Evolutionary conservation across 2,888 invertebrate species (phyloP), one percentile per base, ranked within the genome.

Genomic region (Nomada ruficornis): DNA sequence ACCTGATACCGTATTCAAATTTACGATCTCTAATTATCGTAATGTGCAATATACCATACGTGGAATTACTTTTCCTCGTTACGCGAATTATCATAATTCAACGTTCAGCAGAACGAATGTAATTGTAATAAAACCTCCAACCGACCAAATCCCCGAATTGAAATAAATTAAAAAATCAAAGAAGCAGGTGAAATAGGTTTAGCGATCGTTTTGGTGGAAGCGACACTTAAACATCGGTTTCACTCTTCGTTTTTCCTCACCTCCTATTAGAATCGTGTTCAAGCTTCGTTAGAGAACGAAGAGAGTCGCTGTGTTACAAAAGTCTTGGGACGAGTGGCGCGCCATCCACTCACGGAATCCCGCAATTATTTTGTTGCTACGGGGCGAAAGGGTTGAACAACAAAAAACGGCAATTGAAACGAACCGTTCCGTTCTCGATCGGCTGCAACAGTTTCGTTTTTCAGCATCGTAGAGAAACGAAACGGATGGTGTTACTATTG

Each of bases 291-390:
- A 62, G 36, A 15, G 15, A n/a, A 42, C 23, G 55, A 55, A 20
- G 26, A 26, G 26, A 26, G n/a, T 2, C 9, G 18, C 4, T 0
- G 26, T 15, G 20, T 57, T 29, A 11, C 44, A 44, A 13, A 55
- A 54, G 44, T 42, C 57, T 64, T 44, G 29, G 26, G 20, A 47
- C 20, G 29, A 73, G 44, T 29, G 47, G 29, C 10, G 26, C 62
- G 44, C 29, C 63, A 57, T 7, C 54, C 50, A 52, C 75, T 54
- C 60, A 3, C 52, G 23, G 20, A 67, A 72, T 72, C 42, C 72
- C 44, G 42, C 52, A 74, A 67, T 74, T 54, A 75, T 54, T 68
- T 50, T 68, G 50, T 68, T 54, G 23, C 26, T 60, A 57, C 20
- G 2, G 9, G 36, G 68, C 36, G 54, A 3, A 3, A 5, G n/a